Evolutionary conservation across 2,888 invertebrate genomes (phyloP), one percentile per base, ranked within the genome.

Genomic region (Hymenopus coronatus): DNA sequence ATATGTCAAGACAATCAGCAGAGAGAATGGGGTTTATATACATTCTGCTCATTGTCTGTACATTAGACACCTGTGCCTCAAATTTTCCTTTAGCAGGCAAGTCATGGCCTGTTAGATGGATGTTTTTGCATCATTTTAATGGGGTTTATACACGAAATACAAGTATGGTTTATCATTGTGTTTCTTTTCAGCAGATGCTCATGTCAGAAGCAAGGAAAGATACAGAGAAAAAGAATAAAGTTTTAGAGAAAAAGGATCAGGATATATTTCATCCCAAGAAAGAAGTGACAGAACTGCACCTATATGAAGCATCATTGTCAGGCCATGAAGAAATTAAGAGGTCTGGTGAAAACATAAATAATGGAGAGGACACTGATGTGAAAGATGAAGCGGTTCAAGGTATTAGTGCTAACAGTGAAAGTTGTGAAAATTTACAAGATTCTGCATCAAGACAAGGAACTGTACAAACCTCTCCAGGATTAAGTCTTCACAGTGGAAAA

Each of bases 191-290:
- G 70, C 90, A 92, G 92, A 90, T 95, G 90, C 93, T 97, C 7
- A 94, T 97, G 85, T 95, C 95, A 90, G 96, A 96, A 91, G 97
- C 97, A 15, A 96, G 96, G 90, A 96, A 95, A 91, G 96, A 97
- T 92, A 94, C 97, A 89, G 97, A 97, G 90, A 96, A 96, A 90
- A 97, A 97, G 93, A 97, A 98, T 92, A n/a, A n/a, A n/a, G n/a
- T n/a, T n/a, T 94, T 97, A 89, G 97, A 97, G 90, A 96, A 96
- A 90, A 97, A 97, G 93, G 97, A 98, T 92, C 96, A 96, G 92
- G 97, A 98, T 93, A 97, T 98, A 91, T 94, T 96, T 91, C 95
- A 95, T 89, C 94, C 97, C 27, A 97, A 96, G 46, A 96, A 96
- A 91, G 97, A 97, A 93, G 96, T 98, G 28, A 97, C 97, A 25